Percentiles rank a stretch among this genome's conserved stretches.
These are phyloP conservation scores for Meda fulgida DNA, from an alignment of 2,797 vertebrate genomes.

Conservation along the genomic window DNA sequence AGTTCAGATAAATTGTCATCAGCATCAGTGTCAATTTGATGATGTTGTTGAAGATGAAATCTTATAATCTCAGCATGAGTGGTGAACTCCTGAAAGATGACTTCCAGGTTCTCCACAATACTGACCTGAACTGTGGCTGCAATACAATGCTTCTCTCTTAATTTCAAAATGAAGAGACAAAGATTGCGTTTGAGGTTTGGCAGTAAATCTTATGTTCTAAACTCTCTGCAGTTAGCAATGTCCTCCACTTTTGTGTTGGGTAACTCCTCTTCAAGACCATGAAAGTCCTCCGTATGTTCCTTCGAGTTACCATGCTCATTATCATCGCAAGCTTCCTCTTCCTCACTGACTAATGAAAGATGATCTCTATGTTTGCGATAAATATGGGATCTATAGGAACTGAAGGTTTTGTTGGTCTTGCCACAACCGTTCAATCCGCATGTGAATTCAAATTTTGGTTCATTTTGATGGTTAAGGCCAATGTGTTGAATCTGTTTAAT, in stretches of 20 bases:
- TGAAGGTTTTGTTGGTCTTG: neutral
- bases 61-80: slow-evolving; percentile 5
- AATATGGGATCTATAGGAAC: neutral
- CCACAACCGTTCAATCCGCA: no score
- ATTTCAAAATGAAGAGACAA: slow-evolving; percentile 26
- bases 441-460: no score
- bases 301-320: neutral
- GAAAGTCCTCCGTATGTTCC: neutral
- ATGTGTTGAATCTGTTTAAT: no score
- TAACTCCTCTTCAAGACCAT: no score
- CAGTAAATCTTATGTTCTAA: neutral
- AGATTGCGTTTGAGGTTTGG: neutral
- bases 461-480: no score
- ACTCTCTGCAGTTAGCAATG: neutral
- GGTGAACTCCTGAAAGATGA: slow-evolving; percentile 11
- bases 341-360: neutral
- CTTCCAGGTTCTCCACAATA: slow-evolving; percentile 10
- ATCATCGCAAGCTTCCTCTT: neutral
- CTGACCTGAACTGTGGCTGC: neutral
- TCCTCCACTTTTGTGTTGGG: no score
- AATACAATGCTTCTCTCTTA: slow-evolving; percentile 32
- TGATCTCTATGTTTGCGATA: neutral
- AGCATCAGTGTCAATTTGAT: neutral
- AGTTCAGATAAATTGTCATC: neutral
- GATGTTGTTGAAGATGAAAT: slow-evolving; percentile 13